Percentiles rank a stretch among this genome's conserved stretches.
Conservation (phyloP, 2,113 vertebrate species). For the Charina bottae region DNA sequence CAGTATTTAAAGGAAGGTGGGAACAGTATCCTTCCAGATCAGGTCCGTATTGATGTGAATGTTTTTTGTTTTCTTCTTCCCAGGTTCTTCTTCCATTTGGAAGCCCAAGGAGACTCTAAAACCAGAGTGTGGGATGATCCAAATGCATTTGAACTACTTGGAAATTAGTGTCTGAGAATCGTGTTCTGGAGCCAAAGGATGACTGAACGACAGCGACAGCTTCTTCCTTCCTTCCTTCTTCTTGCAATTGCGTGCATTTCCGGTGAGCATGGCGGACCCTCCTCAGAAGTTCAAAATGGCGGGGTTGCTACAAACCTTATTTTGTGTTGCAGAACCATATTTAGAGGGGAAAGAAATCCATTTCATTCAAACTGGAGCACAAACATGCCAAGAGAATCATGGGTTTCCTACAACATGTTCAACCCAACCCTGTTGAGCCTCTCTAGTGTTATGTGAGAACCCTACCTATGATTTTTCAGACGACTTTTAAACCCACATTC, state of each 20-base stretch:
- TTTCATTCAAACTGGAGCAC: background rate
- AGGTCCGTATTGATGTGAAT: accelerated
- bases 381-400: background rate
- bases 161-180: background rate
- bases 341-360: background rate
- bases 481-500: background rate
- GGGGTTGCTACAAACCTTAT: background rate
- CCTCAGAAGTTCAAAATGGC: background rate
- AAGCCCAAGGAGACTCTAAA: background rate
- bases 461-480: background rate
- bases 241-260: conserved; percentile 19
- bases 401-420: background rate
- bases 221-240: conserved; percentile 41
- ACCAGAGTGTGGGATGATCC: background rate
- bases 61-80: background rate
- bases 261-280: conserved; percentile 50
- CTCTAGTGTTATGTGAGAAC: background rate
- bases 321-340: background rate
- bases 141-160: background rate
- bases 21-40: background rate
- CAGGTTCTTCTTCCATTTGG: conserved; percentile 37
- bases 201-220: conserved; percentile 21
- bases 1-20: background rate
- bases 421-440: background rate
- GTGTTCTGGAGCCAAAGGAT: background rate